Conservation (phyloP, 2,888 invertebrate genomes). For the Cecidostiba fungosa region DNA sequence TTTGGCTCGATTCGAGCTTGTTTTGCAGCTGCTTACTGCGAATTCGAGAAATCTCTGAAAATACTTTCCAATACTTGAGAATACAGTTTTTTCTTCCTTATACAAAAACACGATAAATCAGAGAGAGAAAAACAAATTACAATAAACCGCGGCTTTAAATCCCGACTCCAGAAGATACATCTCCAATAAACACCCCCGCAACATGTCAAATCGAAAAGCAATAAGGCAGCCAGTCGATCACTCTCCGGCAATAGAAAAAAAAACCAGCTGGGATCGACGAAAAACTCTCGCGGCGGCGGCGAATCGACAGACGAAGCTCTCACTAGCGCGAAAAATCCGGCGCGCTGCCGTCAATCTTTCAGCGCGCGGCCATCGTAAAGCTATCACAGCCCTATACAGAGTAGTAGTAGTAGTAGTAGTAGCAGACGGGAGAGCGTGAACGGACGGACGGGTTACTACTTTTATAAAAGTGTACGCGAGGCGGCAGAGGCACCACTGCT, state of each 20-base stretch:
- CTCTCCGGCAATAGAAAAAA: not conserved
- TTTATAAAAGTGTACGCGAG: conserved; percentile 33
- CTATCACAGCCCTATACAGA: conserved; percentile 70
- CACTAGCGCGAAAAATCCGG: conserved; percentile 63
- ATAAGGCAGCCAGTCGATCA: conserved; percentile 57
- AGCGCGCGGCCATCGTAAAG: conserved; percentile 71
- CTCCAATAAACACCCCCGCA: too few species aligned
- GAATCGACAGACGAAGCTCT: conserved; percentile 55
- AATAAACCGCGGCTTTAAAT: conserved; percentile 12
- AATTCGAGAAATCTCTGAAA: too few species aligned
- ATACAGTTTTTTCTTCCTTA: too few species aligned
- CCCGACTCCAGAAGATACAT: not conserved
- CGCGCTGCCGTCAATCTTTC: conserved; percentile 78
- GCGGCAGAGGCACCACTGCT: conserved; percentile 60
- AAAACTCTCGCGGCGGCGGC: conserved; percentile 15
- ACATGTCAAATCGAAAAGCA: conserved; percentile 59
- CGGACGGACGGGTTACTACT: conserved; percentile 29
- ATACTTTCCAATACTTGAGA: too few species aligned
- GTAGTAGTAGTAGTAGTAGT: not conserved
- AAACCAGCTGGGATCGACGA: not conserved
- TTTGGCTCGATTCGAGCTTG: not conserved
- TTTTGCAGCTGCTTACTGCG: not conserved
- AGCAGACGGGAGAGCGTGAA: conserved; percentile 12
- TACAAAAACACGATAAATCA: not conserved
- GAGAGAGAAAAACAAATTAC: not conserved